These are phyloP conservation scores for Phoeniculus purpureus DNA, from an alignment of 2,797 vertebrate species.

Conservation along the genomic window DNA sequence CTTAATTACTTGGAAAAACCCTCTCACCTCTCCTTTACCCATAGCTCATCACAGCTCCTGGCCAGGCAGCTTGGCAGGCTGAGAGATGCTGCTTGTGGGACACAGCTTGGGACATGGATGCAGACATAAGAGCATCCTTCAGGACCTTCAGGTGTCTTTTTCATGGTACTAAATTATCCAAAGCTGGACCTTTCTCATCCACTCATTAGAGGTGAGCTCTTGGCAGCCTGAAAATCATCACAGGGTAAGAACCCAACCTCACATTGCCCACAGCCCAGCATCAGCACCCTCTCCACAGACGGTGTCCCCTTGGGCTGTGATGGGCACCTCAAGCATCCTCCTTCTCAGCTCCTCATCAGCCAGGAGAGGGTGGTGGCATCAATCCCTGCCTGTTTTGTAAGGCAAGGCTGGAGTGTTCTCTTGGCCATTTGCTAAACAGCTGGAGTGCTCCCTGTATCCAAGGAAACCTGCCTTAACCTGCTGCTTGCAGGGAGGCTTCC, in stretches of 20 bases:
- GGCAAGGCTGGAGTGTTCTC: slow-evolving; percentile 44
- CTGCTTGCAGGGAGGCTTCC: slow-evolving; percentile 3
- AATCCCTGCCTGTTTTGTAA: slow-evolving; percentile 18
- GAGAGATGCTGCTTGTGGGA: background rate
- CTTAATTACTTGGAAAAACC: slow-evolving; percentile 34
- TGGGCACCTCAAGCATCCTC: background rate
- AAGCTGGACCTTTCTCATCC: background rate
- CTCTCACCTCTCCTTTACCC: slow-evolving; percentile 20
- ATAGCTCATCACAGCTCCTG: background rate
- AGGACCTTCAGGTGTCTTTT: background rate
- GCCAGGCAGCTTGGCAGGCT: background rate
- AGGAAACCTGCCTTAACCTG: slow-evolving; percentile 66
- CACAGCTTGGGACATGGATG: background rate
- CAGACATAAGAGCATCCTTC: background rate
- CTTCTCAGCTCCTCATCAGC: background rate
- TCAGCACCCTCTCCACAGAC: background rate
- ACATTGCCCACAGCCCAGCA: background rate
- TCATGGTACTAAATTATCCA: background rate
- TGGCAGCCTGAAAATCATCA: background rate
- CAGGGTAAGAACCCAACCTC: background rate
- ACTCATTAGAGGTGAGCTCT: background rate
- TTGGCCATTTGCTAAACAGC: slow-evolving; percentile 61
- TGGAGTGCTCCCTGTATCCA: slow-evolving; percentile 69
- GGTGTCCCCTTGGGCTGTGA: accelerated
- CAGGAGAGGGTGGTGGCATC: slow-evolving; percentile 10